Conservation (phyloP, 2,888 invertebrate genomes). For the Conomelus anceps region DNA sequence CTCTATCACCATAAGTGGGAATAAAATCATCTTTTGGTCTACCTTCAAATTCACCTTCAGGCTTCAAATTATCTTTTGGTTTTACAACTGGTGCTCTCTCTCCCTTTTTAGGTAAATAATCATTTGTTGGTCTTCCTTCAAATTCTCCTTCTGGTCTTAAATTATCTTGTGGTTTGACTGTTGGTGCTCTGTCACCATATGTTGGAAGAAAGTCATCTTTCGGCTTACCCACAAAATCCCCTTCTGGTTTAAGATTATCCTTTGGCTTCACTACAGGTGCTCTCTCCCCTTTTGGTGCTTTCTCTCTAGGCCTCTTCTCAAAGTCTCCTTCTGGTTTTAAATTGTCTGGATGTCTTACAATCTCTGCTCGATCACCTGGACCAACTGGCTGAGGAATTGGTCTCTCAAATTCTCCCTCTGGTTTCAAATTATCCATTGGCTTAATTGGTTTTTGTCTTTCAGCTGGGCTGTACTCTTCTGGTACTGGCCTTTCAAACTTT, state of each 20-base stretch:
- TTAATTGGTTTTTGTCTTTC: slow-evolving; percentile 47
- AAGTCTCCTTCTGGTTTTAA: slow-evolving; percentile 51
- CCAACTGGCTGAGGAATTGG: slow-evolving; percentile 39
- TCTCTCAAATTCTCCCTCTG: slow-evolving; percentile 45
- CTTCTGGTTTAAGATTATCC: slow-evolving; percentile 51
- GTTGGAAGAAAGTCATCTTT: slow-evolving; percentile 39
- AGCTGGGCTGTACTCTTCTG: slow-evolving; percentile 47
- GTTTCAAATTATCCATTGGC: slow-evolving; percentile 50
- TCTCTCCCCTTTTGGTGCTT: slow-evolving; percentile 41
- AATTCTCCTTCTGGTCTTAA: slow-evolving; percentile 32
- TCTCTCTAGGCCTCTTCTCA: slow-evolving; percentile 40
- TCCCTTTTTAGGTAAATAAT: slow-evolving; percentile 44
- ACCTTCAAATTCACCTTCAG: slow-evolving; percentile 36
- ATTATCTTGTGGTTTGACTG: slow-evolving; percentile 36
- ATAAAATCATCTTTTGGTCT: slow-evolving; percentile 43
- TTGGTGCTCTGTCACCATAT: slow-evolving; percentile 34
- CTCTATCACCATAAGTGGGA: slow-evolving; percentile 41
- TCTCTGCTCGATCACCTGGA: slow-evolving; percentile 42
- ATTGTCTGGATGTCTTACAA: slow-evolving; percentile 47
- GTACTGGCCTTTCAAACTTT: slow-evolving; percentile 42
- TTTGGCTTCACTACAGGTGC: slow-evolving; percentile 40
- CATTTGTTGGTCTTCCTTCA: slow-evolving; percentile 45
- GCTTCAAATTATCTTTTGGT: slow-evolving; percentile 48
- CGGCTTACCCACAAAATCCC: slow-evolving; percentile 46
- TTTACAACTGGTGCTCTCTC: slow-evolving; percentile 39